Evolutionary conservation across 1,140 invertebrate genomes (phyloP), one percentile per base, ranked within the genome.

Genomic region (Drosophila obscura): DNA sequence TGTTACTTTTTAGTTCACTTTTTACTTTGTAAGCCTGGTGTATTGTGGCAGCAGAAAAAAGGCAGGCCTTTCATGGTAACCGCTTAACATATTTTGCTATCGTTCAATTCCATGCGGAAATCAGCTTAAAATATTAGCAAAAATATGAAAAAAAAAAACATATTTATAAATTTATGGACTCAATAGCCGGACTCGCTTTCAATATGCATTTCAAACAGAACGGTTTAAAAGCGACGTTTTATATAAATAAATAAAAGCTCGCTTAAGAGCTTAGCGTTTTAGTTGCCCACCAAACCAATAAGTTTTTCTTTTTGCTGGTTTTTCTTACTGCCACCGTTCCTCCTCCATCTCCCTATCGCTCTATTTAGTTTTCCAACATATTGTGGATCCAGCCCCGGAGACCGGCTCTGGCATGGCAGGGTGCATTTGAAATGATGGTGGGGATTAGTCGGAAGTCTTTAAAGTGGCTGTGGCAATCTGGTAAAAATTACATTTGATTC

Each of bases 81-180:
- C 55, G 75, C 57, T 79, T 88, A 87, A 87, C 65, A 65, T 82
- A 61, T 78, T 87, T 76, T 78, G 65, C 55, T 82, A 87, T 75
- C 74, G 60, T 75, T 59, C 62, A 82, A 81, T 82, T 81, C 78
- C 74, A 78, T 48, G 51, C 74, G 81, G 74, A 82, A 87, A 87
- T 82, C 78, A 87, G 82, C 82, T 87, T 87, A 88, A 88, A 88
- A 79, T 72, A 73, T 88, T 78, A 65, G 49, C 62, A 84, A 77
- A 80, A 61, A 61, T 61, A 61, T 58, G 22, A 60, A 45, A 16
- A 46, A 59, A 78, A 65, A 26, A 59, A 79, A 62, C 35, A 19
- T 67, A 61, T 67, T 57, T 82, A 68, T 77, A 63, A 61, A 67
- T 64, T 53, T 61, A 56, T 65, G 26, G 46, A 26, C n/a, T 19